phyloP scores from a whole-genome alignment of 2,797 vertebrate species.

The Sus cebifrons region DNA sequence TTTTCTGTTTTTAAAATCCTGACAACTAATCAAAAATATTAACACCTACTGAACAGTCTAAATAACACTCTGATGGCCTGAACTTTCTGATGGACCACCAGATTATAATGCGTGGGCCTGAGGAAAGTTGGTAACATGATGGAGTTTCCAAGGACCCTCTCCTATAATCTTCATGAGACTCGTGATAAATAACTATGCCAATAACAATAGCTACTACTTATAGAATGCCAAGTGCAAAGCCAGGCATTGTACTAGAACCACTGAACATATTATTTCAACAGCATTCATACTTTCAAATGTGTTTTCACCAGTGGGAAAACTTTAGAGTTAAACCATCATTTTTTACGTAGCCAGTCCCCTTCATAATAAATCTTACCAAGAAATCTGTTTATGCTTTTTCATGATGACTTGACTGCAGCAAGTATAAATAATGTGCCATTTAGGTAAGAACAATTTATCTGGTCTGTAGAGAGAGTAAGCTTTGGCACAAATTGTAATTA shows the following conservation, averaged over 20 bases:
- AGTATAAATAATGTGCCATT: neutral
- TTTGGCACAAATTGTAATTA: conserved; percentile 53
- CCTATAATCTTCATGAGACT: neutral
- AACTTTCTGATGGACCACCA: neutral
- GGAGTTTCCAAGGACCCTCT: neutral
- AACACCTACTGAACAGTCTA: neutral
- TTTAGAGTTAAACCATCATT: neutral
- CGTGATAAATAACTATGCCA: neutral
- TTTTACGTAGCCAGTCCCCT: neutral
- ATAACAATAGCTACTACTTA: neutral
- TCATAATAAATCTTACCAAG: conserved; percentile 20
- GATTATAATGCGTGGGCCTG: neutral
- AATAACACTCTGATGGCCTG: neutral
- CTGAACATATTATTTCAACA: neutral
- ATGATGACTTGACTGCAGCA: neutral
- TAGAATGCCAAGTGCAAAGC: neutral
- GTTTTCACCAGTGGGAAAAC: neutral
- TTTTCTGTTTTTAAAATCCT: conserved; percentile 33
- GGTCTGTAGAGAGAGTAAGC: conserved; percentile 47
- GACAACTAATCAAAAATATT: neutral
- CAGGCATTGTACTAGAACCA: neutral
- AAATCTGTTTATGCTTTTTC: conserved; percentile 56
- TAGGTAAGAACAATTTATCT: conserved; percentile 60
- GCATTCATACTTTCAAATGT: neutral
- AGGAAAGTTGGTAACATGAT: neutral